phyloP scores from a whole-genome alignment of 2,888 invertebrate genomes.

The Hirtodrosophila cameraria region DNA sequence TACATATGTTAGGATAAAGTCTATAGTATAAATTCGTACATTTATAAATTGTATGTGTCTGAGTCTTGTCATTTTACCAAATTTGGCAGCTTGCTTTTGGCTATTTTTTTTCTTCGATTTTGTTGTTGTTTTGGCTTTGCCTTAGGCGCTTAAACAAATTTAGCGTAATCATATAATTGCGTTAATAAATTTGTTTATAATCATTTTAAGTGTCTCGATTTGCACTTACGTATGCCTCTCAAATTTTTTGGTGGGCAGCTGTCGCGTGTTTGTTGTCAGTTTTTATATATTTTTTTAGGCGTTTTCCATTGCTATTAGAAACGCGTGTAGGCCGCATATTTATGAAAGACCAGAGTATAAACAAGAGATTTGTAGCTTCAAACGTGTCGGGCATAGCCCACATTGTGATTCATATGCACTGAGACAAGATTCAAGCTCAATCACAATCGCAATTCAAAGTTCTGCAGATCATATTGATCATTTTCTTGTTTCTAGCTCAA shows the following conservation, averaged over 20 bases:
- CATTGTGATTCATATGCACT: conserved; percentile 6
- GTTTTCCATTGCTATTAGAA: conserved; percentile 4
- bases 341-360: conserved; percentile 10
- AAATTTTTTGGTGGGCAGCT: conserved; percentile 33
- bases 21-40: conserved; percentile 27
- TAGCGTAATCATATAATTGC: conserved; percentile 67
- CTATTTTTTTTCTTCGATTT: conserved; percentile 7
- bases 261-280: conserved; percentile 59
- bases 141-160: conserved; percentile 39
- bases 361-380: conserved; percentile 15
- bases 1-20: conserved; percentile 53
- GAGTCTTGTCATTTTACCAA: conserved; percentile 61
- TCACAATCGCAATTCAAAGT: conserved; percentile 9
- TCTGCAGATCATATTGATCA: conserved; percentile 21
- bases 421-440: neutral
- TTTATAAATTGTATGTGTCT: conserved; percentile 18
- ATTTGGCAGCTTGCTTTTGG: conserved; percentile 56
- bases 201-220: conserved; percentile 59
- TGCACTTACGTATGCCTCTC: conserved; percentile 44
- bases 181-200: conserved; percentile 69
- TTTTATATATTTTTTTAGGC: conserved; percentile 11
- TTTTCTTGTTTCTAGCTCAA: conserved; percentile 17
- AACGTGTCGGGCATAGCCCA: too few relatives aligned
- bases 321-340: conserved; percentile 17
- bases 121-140: conserved; percentile 25